These are phyloP conservation scores for Labrus mixtus DNA, from an alignment of 2,113 vertebrate genomes.

Conservation along the genomic window DNA sequence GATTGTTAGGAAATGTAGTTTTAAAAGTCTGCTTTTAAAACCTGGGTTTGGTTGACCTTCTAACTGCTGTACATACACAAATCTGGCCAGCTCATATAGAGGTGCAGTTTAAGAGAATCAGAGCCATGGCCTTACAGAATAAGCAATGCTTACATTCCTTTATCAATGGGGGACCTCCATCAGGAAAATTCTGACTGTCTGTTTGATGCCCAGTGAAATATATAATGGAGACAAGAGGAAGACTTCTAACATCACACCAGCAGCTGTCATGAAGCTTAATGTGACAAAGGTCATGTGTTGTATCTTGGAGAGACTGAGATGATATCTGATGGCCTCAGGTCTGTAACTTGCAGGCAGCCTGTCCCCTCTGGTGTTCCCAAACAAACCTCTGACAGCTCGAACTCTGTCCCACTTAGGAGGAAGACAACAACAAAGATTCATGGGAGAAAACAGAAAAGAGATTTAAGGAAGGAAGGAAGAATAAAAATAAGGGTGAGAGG, in stretches of 20 bases:
- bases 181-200: neutral
- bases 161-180: neutral
- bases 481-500: neutral
- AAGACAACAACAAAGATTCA: neutral
- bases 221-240: neutral
- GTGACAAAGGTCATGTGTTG: slow-evolving; percentile 38
- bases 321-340: slow-evolving; percentile 43
- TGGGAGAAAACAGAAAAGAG: neutral
- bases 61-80: no score
- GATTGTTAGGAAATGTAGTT: no score
- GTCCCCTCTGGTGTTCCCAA: slow-evolving; percentile 59
- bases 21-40: no score
- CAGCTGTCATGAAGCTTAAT: slow-evolving; percentile 28
- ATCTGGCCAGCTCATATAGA: no score
- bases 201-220: neutral
- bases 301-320: slow-evolving; percentile 25
- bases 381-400: slow-evolving; percentile 43
- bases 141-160: neutral
- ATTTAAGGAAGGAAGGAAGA: neutral
- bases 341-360: slow-evolving; percentile 25
- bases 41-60: no score
- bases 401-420: slow-evolving; percentile 52
- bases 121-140: neutral
- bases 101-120: neutral
- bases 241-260: neutral